Base-by-base conservation (phyloP, 2,113 vertebrate genomes). In the Camarhynchus parvulus region DNA sequence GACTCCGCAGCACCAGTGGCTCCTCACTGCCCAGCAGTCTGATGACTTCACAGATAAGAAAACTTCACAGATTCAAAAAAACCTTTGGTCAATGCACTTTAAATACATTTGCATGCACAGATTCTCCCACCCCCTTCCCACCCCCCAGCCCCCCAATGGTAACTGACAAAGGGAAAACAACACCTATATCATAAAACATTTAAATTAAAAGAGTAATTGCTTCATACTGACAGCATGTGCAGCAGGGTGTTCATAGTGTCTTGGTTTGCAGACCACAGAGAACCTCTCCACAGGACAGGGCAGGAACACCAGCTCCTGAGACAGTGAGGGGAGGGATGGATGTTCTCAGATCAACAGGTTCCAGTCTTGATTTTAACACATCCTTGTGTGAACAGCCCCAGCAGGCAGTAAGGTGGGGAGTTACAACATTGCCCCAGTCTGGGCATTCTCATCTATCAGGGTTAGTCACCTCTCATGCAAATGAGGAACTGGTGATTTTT, bases 1-100 rank as follows among this genome's bases (percentile, higher is more conserved):
- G 93, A 96, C 80, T 87, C 95, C 82, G 93, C 95, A 97, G 95
- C 95, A 97, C 90, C 93, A 90, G 94, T 23, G 62, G 92, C 93
- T 94, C 92, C 92, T 96, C 93, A 96, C 94, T 97, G 93, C 92
- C 93, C 92, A 93, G 95, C 95, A 95, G 93, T 96, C 96, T 96
- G 96, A 94, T 92, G 80, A 95, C 93, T 97, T 96, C 94, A 96
- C 95, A 97, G 93, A 83, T 96, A 96, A 31, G 92, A 97, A 96
- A 96, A 97, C 86, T 96, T 97, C 96, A 97, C 96, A 96, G 96
- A 80, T 96, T 94, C 63, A 91, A 95, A 91, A 89, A 90, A 82
- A 59, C 37, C 80, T 95, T 95, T 96, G 94, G 96, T 95, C 95
- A 92, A 96, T 0, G 61, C 92, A 96, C 92, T 97, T 95, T 77